Percentiles rank a stretch among this genome's conserved stretches.
Conservation (phyloP, 92 coral and sea anemone species). For the Heliopora coerulea region DNA sequence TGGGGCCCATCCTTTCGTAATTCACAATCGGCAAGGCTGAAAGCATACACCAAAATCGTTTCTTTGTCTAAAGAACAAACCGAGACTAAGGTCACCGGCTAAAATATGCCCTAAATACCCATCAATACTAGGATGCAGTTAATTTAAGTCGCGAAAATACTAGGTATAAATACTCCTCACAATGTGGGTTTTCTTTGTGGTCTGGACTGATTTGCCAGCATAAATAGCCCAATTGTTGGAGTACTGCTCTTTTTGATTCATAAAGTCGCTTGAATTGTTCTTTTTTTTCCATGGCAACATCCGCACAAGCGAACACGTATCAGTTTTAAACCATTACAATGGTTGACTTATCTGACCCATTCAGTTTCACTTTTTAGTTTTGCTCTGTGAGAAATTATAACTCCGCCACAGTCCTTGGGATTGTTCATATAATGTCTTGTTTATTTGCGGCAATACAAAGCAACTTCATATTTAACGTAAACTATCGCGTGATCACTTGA, state of each 20-base stretch:
- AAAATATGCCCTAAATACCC: too few relatives aligned
- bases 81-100: too few relatives aligned
- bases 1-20: too few relatives aligned
- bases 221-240: too few relatives aligned
- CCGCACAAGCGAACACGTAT: constrained; percentile 12
- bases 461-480: neutral
- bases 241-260: neutral
- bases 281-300: neutral
- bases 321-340: constrained; percentile 38
- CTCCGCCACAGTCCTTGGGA: neutral
- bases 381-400: neutral
- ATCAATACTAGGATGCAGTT: too few relatives aligned
- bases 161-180: too few relatives aligned
- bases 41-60: too few relatives aligned
- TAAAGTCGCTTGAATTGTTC: neutral
- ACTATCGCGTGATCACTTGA: constrained; percentile 19
- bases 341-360: constrained; percentile 32
- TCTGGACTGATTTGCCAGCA: too few relatives aligned
- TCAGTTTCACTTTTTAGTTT: neutral
- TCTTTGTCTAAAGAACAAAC: too few relatives aligned
- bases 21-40: too few relatives aligned
- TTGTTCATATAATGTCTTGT: neutral
- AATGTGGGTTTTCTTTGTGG: too few relatives aligned
- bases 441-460: neutral
- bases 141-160: too few relatives aligned